phyloP scores from a whole-genome alignment of 2,113 vertebrate genomes.

The Diglossa brunneiventris region DNA sequence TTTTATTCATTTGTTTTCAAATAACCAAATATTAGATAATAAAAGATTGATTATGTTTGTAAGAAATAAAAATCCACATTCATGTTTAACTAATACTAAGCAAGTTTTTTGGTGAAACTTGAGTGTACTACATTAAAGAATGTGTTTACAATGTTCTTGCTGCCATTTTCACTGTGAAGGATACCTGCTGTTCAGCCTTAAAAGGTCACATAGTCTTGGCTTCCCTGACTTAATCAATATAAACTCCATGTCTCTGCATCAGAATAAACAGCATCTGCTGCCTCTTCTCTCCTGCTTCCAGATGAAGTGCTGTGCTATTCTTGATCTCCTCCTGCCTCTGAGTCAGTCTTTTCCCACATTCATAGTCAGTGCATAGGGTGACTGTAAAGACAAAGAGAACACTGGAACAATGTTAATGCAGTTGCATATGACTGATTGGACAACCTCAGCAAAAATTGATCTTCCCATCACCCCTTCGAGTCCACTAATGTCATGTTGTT shows the following conservation, averaged over 20 bases:
- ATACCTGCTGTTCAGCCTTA: constrained; percentile 14
- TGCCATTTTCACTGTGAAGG: constrained; percentile 28
- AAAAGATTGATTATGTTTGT: background rate
- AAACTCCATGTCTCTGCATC: constrained; percentile 46
- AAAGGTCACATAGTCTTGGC: constrained; percentile 62
- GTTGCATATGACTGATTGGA: constrained; percentile 61
- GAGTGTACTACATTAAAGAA: background rate
- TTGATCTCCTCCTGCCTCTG: constrained; percentile 30
- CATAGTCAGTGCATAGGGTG: constrained; percentile 31
- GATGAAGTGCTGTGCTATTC: constrained; percentile 8
- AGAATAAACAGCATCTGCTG: constrained; percentile 45
- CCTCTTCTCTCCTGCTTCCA: constrained; percentile 3
- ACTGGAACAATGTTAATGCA: constrained; percentile 58
- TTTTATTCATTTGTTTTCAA: background rate
- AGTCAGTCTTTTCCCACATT: constrained; percentile 39
- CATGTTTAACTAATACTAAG: background rate
- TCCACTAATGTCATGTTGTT: constrained; percentile 71
- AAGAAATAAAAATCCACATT: background rate
- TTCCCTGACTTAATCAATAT: constrained; percentile 62
- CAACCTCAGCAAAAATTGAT: constrained; percentile 83
- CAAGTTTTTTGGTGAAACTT: background rate
- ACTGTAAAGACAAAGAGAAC: constrained; percentile 58
- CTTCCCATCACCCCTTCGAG: constrained; percentile 68
- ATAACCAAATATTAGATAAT: background rate
- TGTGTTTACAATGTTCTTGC: background rate